Conservation (phyloP, 2,888 invertebrate species). For the Pterostichus niger region DNA sequence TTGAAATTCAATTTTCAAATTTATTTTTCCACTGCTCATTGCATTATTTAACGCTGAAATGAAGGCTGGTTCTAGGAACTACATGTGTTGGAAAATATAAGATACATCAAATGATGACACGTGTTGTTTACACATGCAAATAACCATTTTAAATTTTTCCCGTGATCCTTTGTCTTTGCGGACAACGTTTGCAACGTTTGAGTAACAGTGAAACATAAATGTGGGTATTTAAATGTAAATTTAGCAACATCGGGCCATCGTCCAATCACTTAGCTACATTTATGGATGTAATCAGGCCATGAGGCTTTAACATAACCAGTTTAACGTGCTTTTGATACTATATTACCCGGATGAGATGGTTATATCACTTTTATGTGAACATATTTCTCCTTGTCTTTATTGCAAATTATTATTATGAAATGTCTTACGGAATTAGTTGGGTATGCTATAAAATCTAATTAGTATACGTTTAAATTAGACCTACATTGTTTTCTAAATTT, state of each 20-base stretch:
- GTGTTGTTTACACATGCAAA: neutral
- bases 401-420: slow-evolving; percentile 30
- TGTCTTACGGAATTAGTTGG: slow-evolving; percentile 5
- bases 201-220: slow-evolving; percentile 44
- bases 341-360: slow-evolving; percentile 3
- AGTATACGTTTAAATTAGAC: slow-evolving; percentile 7
- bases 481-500: slow-evolving; percentile 14
- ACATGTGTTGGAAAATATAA: neutral
- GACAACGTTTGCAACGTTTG: neutral
- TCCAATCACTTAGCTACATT: slow-evolving; percentile 49
- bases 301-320: slow-evolving; percentile 24
- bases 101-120: neutral
- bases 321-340: slow-evolving; percentile 37
- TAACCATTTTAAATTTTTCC: neutral
- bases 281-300: slow-evolving; percentile 44
- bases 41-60: too few relatives aligned
- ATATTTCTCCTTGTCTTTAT: slow-evolving; percentile 12
- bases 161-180: neutral
- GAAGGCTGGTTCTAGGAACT: too few relatives aligned
- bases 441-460: slow-evolving; percentile 7
- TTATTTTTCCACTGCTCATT: too few relatives aligned
- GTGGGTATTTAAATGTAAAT: slow-evolving; percentile 62
- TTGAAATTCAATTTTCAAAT: too few relatives aligned
- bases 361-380: slow-evolving; percentile 29
- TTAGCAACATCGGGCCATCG: slow-evolving; percentile 18